phyloP scores from a whole-genome alignment of 2,888 invertebrate genomes.

The Apamea epomidion region DNA sequence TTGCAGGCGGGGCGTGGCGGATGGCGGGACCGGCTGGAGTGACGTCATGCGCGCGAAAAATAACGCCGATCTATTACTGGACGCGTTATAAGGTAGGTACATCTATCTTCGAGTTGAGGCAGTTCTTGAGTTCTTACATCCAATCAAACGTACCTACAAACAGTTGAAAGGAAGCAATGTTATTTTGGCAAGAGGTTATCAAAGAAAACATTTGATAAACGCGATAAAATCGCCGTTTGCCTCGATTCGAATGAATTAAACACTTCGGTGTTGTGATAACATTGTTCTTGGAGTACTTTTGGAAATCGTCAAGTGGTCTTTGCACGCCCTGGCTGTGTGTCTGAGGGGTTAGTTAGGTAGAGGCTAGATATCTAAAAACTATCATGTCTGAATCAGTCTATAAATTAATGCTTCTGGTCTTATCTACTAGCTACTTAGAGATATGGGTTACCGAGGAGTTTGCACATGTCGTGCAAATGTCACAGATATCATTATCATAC shows the following conservation, averaged over 20 bases:
- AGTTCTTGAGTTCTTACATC: slow-evolving; percentile 19
- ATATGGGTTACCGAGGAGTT: slow-evolving; percentile 40
- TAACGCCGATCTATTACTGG: slow-evolving; percentile 59
- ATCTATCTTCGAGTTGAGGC: slow-evolving; percentile 40
- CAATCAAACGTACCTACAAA: slow-evolving; percentile 41
- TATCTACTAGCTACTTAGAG: slow-evolving; percentile 24
- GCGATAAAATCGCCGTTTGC: slow-evolving; percentile 49
- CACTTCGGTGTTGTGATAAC: slow-evolving; percentile 50
- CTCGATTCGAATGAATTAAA: slow-evolving; percentile 58
- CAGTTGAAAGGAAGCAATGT: slow-evolving; percentile 20
- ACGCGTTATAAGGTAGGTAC: slow-evolving; percentile 37
- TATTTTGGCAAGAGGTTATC: slow-evolving; percentile 53
- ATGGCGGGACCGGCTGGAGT: slow-evolving; percentile 32
- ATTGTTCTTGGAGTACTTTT: slow-evolving; percentile 40
- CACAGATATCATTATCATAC: slow-evolving; percentile 25
- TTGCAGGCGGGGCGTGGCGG: slow-evolving; percentile 58
- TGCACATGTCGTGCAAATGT: slow-evolving; percentile 29
- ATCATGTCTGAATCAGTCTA: too few relatives aligned
- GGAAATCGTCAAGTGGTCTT: slow-evolving; percentile 14
- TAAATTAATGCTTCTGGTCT: slow-evolving; percentile 1
- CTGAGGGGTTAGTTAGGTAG: neutral
- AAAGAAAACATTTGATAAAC: slow-evolving; percentile 54
- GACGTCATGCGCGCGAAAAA: slow-evolving; percentile 63
- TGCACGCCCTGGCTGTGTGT: slow-evolving; percentile 8
- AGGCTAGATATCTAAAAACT: neutral